phyloP scores from a whole-genome alignment of 2,888 invertebrate species.

The Halocaridina rubra region DNA sequence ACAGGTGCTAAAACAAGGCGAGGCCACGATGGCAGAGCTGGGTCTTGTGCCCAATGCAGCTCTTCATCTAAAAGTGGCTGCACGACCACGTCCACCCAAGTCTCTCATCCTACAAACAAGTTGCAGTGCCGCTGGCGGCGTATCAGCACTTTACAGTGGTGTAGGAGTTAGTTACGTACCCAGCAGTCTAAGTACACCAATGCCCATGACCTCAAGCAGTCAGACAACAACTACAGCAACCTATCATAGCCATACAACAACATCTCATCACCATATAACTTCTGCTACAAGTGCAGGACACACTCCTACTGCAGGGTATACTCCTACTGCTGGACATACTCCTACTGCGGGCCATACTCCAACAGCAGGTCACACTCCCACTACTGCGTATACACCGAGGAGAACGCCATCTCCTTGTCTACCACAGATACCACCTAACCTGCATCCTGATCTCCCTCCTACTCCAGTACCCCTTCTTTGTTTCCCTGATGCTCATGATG shows the following conservation, averaged over 20 bases:
- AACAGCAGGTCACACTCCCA: background rate
- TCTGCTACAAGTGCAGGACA: too few relatives aligned
- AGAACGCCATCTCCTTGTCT: constrained; percentile 54
- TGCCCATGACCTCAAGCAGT: background rate
- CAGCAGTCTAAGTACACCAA: background rate
- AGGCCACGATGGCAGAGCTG: constrained; percentile 59
- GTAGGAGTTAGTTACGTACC: background rate
- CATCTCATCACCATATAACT: background rate
- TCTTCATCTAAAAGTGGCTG: constrained; percentile 54
- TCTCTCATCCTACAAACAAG: constrained; percentile 29
- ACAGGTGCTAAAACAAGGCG: constrained; percentile 52
- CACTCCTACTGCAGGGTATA: too few relatives aligned
- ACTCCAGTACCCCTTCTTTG: constrained; percentile 48
- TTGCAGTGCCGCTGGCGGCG: background rate
- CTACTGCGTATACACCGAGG: background rate
- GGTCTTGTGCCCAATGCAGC: constrained; percentile 61
- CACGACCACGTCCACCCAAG: constrained; percentile 36
- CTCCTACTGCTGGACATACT: too few relatives aligned
- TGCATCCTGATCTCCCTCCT: constrained; percentile 60
- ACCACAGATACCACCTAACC: constrained; percentile 61
- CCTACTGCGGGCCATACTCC: background rate
- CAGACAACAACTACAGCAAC: background rate
- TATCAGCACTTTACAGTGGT: background rate
- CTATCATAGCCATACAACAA: background rate
- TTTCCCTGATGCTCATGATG: constrained; percentile 51